Conservation (phyloP, 2,113 vertebrate genomes). For the Ptyas mucosa region DNA sequence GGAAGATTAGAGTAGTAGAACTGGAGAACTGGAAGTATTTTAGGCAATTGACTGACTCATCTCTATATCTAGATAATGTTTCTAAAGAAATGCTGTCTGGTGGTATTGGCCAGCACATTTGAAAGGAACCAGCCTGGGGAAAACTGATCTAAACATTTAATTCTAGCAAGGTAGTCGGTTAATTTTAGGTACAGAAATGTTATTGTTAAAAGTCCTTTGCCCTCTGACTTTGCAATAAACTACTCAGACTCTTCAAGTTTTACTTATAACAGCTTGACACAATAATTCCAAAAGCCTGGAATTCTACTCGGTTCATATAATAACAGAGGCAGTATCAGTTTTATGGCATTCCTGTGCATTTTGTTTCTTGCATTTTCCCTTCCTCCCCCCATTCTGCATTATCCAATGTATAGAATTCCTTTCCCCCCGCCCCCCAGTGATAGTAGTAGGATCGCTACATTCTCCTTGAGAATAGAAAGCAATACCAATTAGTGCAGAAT, state of each 20-base stretch:
- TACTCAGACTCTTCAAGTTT: not conserved
- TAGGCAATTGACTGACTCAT: not conserved
- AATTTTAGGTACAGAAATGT: not conserved
- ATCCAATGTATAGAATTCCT: not conserved
- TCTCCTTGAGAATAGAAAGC: conserved; percentile 11
- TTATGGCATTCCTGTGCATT: not conserved
- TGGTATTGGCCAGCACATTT: not conserved
- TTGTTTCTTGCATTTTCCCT: not conserved
- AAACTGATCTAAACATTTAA: not conserved
- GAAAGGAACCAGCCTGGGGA: not conserved
- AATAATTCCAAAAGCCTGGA: not conserved
- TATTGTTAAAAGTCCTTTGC: not conserved
- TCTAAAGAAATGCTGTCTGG: too few species aligned
- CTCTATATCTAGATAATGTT: not conserved
- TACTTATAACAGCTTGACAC: not conserved
- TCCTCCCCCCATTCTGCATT: not conserved
- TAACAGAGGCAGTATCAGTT: not conserved
- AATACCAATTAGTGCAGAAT: conserved; percentile 37
- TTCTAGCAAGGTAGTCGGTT: not conserved
- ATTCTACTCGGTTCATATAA: not conserved
- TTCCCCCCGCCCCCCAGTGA: not conserved
- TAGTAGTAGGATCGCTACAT: not conserved
- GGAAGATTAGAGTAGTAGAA: not conserved
- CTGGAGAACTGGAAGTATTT: not conserved
- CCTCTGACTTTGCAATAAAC: not conserved